Evolutionary conservation across 2,797 vertebrate species (phyloP).

Genomic region (Phrynocephalus forsythii): DNA sequence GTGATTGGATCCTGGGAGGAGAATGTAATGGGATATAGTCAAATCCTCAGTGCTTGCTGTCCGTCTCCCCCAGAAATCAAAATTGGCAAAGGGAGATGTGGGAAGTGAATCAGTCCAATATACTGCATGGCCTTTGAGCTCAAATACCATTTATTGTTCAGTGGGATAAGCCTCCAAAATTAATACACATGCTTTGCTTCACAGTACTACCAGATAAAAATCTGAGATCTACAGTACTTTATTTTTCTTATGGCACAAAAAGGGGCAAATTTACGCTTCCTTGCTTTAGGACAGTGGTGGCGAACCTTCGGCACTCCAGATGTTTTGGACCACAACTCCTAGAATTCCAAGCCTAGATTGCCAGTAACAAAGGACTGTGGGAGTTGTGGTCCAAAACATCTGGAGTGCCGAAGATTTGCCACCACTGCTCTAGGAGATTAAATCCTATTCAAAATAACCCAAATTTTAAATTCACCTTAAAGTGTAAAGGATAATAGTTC

Average conservation of each 20-base stretch:
- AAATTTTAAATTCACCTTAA: background rate
- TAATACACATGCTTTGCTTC: background rate
- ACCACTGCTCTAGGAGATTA: background rate
- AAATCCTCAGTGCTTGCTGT: background rate
- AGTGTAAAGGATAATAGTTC: background rate
- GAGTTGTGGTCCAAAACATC: too few species aligned
- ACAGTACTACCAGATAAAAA: background rate
- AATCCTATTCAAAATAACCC: background rate
- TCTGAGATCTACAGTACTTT: background rate
- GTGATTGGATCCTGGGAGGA: background rate
- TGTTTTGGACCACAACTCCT: too few species aligned
- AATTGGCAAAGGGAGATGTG: background rate
- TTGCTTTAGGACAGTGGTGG: slow-evolving; percentile 13
- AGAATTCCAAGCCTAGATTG: too few species aligned
- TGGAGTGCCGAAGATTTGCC: too few species aligned
- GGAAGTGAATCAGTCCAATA: background rate
- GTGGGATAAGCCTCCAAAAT: background rate
- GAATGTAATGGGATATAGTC: background rate
- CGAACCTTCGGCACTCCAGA: too few species aligned
- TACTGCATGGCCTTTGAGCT: background rate
- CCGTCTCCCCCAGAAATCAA: background rate
- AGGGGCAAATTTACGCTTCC: background rate
- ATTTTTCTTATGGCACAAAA: slow-evolving; percentile 16
- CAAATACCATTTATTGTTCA: background rate
- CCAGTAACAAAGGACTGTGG: too few species aligned